These are phyloP conservation scores for Cyclophora albipunctata DNA, from an alignment of 2,888 invertebrate genomes.

Conservation along the genomic window DNA sequence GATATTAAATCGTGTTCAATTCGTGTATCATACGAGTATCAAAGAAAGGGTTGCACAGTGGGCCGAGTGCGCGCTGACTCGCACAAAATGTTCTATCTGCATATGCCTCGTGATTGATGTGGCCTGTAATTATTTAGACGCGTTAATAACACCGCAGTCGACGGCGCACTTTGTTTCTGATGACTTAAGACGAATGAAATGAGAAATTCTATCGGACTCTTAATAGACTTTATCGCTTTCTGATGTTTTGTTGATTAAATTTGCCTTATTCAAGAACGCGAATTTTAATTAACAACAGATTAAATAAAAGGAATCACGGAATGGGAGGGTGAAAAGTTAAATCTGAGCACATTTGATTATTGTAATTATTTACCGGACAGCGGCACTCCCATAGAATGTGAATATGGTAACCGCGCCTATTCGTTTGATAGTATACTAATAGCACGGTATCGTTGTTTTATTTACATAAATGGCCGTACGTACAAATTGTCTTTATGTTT, in stretches of 20 bases:
- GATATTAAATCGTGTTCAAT: conserved; percentile 47
- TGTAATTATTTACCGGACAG: conserved; percentile 39
- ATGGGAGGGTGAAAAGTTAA: conserved; percentile 9
- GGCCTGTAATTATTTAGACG: conserved; percentile 75
- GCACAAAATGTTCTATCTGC: conserved; percentile 73
- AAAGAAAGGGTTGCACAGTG: conserved; percentile 72
- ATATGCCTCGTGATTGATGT: conserved; percentile 73
- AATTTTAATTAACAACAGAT: conserved; percentile 35
- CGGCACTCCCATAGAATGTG: conserved; percentile 58
- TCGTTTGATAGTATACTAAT: conserved; percentile 55
- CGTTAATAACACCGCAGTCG: conserved; percentile 73
- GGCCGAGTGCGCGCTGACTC: conserved; percentile 67
- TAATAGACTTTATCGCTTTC: conserved; percentile 67
- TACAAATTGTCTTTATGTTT: conserved; percentile 73
- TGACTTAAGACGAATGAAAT: conserved; percentile 73
- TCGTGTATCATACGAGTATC: conserved; percentile 67
- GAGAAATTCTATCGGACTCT: conserved; percentile 71
- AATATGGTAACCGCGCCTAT: conserved; percentile 57
- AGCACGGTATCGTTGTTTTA: conserved; percentile 65
- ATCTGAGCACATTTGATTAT: conserved; percentile 32
- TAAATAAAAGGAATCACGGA: conserved; percentile 9
- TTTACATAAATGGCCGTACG: conserved; percentile 71
- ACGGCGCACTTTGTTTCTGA: conserved; percentile 72
- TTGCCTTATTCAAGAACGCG: conserved; percentile 29
- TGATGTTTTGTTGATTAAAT: conserved; percentile 72